Base-by-base conservation (phyloP, 2,888 invertebrate species). In the Rhamnusium bicolor region DNA sequence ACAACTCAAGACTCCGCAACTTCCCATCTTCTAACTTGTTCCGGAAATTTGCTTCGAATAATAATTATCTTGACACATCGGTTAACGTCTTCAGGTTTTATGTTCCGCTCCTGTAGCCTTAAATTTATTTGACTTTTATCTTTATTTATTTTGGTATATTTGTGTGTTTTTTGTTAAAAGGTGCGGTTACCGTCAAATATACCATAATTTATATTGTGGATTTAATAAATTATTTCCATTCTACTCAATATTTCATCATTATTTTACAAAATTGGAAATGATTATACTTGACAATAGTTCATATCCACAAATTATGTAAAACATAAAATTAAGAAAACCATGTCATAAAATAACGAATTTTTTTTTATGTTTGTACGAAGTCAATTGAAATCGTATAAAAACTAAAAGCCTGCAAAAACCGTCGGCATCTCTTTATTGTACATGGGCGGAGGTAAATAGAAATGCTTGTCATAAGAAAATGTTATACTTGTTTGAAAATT, bases 21-120 rank as follows among this genome's bases (percentile, higher is more conserved):
- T 79, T 79, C 79, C 77, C 78, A 80, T 76, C 74, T 71, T 60
- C 74, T 56, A 69, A 75, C 74, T 73, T 68, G 75, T 68, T 76
- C 77, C 78, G 77, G 80, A 75, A 75, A 78, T 77, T 75, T 73
- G 68, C 53, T 58, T 62, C 24, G 65, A 72, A 72, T 69, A 60
- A 68, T 66, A 27, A 51, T n/a, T 49, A 40, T 12, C 40, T 24
- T 40, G 24, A 49, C 21, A 51, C 49, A 24, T 49, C 29, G n/a
- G 21, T 47, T 63, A 24, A 7, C 16, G 18, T 49, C 32, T 21
- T 40, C 40, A 47, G 47, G 19, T 8, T 49, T 19, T 2, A 4
- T 32, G 65, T 61, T 40, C 12, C 61, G 61, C 46, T 61, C 19
- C 46, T 19, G 19, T 12, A 61, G 10, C 61, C 16, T 40, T 19